Conservation (phyloP, 1,140 invertebrate genomes). For the Chrysomallon squamiferum region DNA sequence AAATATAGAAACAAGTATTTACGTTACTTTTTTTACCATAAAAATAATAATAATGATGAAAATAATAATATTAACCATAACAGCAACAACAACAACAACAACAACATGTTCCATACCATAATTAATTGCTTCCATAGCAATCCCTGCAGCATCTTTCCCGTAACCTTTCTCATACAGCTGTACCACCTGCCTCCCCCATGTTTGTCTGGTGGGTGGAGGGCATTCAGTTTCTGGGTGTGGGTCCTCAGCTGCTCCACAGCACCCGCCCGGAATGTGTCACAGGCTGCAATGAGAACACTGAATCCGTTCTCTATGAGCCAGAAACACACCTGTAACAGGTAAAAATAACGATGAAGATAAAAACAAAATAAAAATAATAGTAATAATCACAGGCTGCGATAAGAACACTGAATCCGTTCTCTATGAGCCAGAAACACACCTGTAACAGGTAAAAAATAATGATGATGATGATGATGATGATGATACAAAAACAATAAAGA, state of each 20-base stretch:
- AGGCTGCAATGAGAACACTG: slow-evolving; percentile 95
- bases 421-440: slow-evolving; percentile 99
- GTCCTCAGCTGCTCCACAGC: slow-evolving; percentile 98
- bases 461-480: no score
- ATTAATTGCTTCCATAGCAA: slow-evolving; percentile 96
- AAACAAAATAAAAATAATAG: no score
- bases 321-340: slow-evolving; percentile 83
- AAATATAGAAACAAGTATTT: no score
- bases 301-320: slow-evolving; percentile 99
- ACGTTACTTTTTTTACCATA: no score
- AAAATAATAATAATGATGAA: no score
- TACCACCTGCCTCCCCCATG: slow-evolving; percentile 75
- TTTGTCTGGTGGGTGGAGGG: slow-evolving; percentile 82
- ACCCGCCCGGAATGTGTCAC: slow-evolving; percentile 98
- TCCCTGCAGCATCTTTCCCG: slow-evolving; percentile 98
- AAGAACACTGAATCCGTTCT: slow-evolving; percentile 94
- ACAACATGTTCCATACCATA: slow-evolving; percentile 70
- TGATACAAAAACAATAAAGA: no score
- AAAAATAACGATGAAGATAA: no score
- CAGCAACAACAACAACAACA: no score
- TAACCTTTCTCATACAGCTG: slow-evolving; percentile 97
- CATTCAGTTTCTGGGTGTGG: slow-evolving; percentile 92
- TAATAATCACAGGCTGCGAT: slow-evolving; percentile 99
- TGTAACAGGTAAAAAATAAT: slow-evolving; percentile 43
- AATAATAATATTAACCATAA: no score